Conservation (phyloP, 2,113 vertebrate genomes). For the Actenoides lindsayi region DNA sequence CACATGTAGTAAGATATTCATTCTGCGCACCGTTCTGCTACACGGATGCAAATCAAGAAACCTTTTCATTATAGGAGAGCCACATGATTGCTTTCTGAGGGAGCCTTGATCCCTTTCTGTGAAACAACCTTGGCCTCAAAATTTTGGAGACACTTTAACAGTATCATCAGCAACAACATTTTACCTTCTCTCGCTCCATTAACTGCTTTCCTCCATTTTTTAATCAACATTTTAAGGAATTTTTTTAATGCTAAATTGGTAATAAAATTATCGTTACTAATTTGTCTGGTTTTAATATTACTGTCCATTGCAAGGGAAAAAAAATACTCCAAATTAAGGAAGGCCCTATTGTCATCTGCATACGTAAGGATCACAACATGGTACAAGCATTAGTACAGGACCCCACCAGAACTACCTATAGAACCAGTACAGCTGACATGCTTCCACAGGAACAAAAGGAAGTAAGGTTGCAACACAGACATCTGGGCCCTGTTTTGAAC, state of each 20-base stretch:
- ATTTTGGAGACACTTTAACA: not conserved
- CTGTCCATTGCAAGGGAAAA: not conserved
- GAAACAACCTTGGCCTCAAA: not conserved
- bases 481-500: not conserved
- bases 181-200: not conserved
- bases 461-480: not conserved
- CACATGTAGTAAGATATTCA: not conserved
- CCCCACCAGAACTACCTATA: not conserved
- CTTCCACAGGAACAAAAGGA: not conserved
- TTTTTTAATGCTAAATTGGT: not conserved
- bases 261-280: not conserved
- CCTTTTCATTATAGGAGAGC: not conserved
- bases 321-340: not conserved
- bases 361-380: accelerated
- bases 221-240: not conserved
- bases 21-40: not conserved
- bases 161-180: not conserved
- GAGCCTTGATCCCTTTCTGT: not conserved
- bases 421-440: not conserved
- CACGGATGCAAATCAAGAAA: not conserved
- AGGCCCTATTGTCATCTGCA: not conserved
- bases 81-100: not conserved
- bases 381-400: not conserved
- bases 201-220: not conserved
- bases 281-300: not conserved